Base-by-base conservation (phyloP, 2,797 vertebrate species). In the Aselliscus stoliczkanus region DNA sequence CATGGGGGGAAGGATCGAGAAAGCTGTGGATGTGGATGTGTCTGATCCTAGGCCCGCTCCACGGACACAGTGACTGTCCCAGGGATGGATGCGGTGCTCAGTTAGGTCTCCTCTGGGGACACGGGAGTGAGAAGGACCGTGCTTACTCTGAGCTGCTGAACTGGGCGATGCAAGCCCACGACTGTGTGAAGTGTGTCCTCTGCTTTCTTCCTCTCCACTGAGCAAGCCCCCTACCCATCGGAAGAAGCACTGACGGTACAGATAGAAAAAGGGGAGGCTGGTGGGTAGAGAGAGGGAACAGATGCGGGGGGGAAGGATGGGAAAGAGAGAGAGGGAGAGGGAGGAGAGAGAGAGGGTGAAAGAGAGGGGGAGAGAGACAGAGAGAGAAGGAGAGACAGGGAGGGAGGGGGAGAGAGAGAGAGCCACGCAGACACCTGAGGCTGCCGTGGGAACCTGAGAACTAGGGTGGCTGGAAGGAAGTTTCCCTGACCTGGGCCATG, bases 1-100 rank as follows among this genome's bases (percentile, higher is more conserved):
- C 31, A 5, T 3, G 7, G 18, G n/a, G 31, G 39, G 31, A 27
- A 42, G 42, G 56, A 44, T 2, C 2, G n/a, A 23, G 8, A 60
- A 18, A 0, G 31, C 39, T 0, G 0, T 6, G 34, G 15, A 31
- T 0, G 0, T 6, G 34, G 15, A 31, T 21, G 37, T 75, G 25
- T 17, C 70, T 29, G 4, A 13, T 39, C 10, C 17, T 3, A 9
- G 4, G n/a, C 1, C 27, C 14, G 3, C 23, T 56, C 7, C 4
- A 21, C 0, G 14, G 2, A 42, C 18, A 8, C 11, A 13, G 14
- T 47, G 52, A 25, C 7, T 18, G 20, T 3, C 75, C 58, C 4
- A 14, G 39, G 23, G 37, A 14, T 54, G 47, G 47, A 39, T 15
- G 5, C 31, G 4, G 54, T 17, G 1, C 15, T 14, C 11, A 15